phyloP scores from a whole-genome alignment of 2,888 invertebrate genomes.

The Drosophila stalkeri region DNA sequence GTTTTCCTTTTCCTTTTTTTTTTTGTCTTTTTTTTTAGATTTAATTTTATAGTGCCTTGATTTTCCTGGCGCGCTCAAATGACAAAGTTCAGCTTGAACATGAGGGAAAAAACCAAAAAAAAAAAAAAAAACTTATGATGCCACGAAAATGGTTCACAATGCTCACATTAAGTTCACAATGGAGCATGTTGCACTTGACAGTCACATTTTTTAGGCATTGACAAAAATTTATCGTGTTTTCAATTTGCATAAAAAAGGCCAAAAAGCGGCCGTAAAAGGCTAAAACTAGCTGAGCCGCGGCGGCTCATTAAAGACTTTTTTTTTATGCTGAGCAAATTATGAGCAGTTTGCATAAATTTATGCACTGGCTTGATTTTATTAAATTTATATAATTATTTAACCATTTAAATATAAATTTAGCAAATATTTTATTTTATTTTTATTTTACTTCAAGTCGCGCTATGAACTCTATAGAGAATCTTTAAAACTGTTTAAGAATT shows the following conservation, averaged over 20 bases:
- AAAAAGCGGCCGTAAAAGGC: slow-evolving; percentile 48
- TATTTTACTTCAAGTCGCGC: not conserved
- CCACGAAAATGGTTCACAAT: slow-evolving; percentile 70
- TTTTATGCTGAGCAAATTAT: slow-evolving; percentile 56
- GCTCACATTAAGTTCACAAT: slow-evolving; percentile 71
- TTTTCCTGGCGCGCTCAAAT: slow-evolving; percentile 42
- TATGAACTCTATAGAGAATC: not conserved
- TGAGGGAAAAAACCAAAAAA: not conserved
- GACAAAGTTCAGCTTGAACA: slow-evolving; percentile 39
- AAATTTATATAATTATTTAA: not conserved
- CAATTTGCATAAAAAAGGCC: slow-evolving; percentile 69
- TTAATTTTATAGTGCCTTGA: slow-evolving; percentile 25
- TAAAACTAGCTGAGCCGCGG: slow-evolving; percentile 35
- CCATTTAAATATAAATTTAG: not conserved
- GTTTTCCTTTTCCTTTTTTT: slow-evolving; percentile 1
- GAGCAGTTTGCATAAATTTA: slow-evolving; percentile 34
- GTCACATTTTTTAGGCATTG: slow-evolving; percentile 50
- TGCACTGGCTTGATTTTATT: slow-evolving; percentile 28
- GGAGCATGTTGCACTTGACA: slow-evolving; percentile 70
- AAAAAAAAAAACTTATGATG: slow-evolving; percentile 38
- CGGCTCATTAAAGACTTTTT: slow-evolving; percentile 62
- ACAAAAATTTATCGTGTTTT: slow-evolving; percentile 64
- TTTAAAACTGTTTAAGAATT: not conserved
- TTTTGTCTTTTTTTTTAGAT: not conserved
- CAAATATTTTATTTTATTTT: not conserved